These are phyloP conservation scores for Melinaea menophilus DNA, from an alignment of 2,888 invertebrate genomes.

Conservation along the genomic window DNA sequence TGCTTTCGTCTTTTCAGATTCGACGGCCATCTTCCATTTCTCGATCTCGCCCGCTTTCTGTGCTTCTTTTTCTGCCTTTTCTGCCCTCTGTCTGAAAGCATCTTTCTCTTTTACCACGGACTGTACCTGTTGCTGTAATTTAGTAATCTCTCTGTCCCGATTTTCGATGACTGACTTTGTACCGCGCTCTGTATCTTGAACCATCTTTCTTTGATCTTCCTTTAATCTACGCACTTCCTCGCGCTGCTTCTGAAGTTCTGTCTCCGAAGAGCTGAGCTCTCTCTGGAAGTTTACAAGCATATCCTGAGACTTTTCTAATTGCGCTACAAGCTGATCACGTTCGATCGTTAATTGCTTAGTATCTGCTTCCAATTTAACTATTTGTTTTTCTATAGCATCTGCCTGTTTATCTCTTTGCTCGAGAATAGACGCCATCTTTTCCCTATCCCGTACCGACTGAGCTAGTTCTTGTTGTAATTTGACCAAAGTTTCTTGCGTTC, in stretches of 20 bases:
- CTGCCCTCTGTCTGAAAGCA: slow-evolving; percentile 81
- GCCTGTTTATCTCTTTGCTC: slow-evolving; percentile 88
- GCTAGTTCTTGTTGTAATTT: slow-evolving; percentile 86
- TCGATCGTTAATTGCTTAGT: slow-evolving; percentile 91
- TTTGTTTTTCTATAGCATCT: slow-evolving; percentile 90
- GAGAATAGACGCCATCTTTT: slow-evolving; percentile 86
- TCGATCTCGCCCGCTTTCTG: slow-evolving; percentile 87
- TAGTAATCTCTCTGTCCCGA: slow-evolving; percentile 83
- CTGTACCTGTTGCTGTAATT: slow-evolving; percentile 83
- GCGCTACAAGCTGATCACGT: slow-evolving; percentile 91
- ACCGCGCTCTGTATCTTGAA: slow-evolving; percentile 83
- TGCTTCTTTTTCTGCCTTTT: slow-evolving; percentile 85
- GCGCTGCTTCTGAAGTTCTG: slow-evolving; percentile 87
- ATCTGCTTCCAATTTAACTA: slow-evolving; percentile 90
- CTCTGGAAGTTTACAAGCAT: slow-evolving; percentile 96
- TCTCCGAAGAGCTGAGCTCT: slow-evolving; percentile 89
- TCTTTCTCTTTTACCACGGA: slow-evolving; percentile 81
- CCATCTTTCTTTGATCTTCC: slow-evolving; percentile 83
- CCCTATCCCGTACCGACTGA: slow-evolving; percentile 83
- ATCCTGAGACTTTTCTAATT: slow-evolving; percentile 94
- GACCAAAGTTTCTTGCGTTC: slow-evolving; percentile 84
- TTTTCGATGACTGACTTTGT: slow-evolving; percentile 83
- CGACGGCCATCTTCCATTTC: slow-evolving; percentile 88
- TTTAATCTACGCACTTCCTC: slow-evolving; percentile 87
- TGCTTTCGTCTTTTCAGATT: slow-evolving; percentile 86